Conservation (phyloP, 2,113 vertebrate species). For the Morphnarchus princeps region DNA sequence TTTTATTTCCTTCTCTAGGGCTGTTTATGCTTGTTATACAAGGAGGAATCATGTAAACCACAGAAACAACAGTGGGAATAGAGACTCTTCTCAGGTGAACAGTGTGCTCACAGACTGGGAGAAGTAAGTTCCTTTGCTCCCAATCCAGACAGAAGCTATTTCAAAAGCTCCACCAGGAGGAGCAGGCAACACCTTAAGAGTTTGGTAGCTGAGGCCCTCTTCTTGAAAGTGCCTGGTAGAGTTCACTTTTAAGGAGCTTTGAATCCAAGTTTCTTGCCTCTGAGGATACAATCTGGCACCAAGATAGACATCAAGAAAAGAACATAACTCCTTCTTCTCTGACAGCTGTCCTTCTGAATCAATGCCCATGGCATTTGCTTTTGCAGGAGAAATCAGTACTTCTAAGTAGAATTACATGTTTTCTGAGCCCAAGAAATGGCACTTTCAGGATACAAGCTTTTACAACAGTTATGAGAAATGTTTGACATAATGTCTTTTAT, state of each 20-base stretch:
- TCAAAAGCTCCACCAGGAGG: neutral
- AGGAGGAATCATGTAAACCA: neutral
- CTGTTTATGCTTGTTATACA: neutral
- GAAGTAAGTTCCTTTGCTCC: neutral
- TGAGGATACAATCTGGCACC: neutral
- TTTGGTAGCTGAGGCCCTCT: neutral
- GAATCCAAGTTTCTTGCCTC: neutral
- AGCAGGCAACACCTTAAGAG: neutral
- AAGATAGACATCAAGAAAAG: neutral
- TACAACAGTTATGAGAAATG: neutral
- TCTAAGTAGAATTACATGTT: neutral
- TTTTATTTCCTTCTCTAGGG: neutral
- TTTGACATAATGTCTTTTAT: neutral
- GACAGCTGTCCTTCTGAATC: constrained; percentile 29
- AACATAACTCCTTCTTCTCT: neutral
- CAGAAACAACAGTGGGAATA: neutral
- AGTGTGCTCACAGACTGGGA: neutral
- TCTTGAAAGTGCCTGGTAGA: neutral
- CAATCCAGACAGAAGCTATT: neutral
- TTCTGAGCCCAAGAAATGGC: neutral
- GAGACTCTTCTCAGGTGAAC: neutral
- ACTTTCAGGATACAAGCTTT: neutral
- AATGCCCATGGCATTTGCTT: neutral
- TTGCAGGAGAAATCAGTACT: neutral
- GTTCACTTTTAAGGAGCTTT: neutral